Evolutionary conservation across 2,888 invertebrate species (phyloP).

Genomic region (Nemotelus pantherinus): DNA sequence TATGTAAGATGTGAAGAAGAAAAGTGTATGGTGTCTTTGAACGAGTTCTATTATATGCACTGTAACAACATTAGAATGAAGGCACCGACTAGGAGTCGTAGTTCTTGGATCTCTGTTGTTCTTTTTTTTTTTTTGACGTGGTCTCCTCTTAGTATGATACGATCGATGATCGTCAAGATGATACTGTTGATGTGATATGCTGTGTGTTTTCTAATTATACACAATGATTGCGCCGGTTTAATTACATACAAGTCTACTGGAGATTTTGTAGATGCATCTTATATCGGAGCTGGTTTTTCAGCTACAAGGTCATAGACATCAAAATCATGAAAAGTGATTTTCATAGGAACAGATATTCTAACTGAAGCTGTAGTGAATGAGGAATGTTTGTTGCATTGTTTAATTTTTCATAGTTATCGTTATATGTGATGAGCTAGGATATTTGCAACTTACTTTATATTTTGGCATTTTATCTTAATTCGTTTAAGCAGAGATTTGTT

Average conservation of each 20-base stretch:
- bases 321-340: too few relatives aligned
- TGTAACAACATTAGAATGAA: slow-evolving; percentile 20
- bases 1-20: background rate
- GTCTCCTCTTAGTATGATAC: background rate
- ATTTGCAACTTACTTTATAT: too few relatives aligned
- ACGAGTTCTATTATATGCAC: slow-evolving; percentile 36
- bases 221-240: slow-evolving; percentile 29
- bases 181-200: slow-evolving; percentile 12
- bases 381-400: too few relatives aligned
- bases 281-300: too few relatives aligned
- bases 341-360: too few relatives aligned
- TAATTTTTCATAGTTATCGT: too few relatives aligned
- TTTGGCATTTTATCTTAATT: too few relatives aligned
- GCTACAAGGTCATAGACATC: too few relatives aligned
- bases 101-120: background rate
- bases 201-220: slow-evolving; percentile 28
- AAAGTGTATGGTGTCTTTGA: slow-evolving; percentile 34
- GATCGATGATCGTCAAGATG: slow-evolving; percentile 14
- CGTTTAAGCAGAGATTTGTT: too few relatives aligned
- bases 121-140: background rate
- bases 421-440: too few relatives aligned
- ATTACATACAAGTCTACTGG: slow-evolving; percentile 24
- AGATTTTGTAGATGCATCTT: background rate
- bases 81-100: background rate
- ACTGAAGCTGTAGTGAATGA: too few relatives aligned